Evolutionary conservation across 2,797 vertebrate species (phyloP).

Genomic region (Leucoraja ocellata): DNA sequence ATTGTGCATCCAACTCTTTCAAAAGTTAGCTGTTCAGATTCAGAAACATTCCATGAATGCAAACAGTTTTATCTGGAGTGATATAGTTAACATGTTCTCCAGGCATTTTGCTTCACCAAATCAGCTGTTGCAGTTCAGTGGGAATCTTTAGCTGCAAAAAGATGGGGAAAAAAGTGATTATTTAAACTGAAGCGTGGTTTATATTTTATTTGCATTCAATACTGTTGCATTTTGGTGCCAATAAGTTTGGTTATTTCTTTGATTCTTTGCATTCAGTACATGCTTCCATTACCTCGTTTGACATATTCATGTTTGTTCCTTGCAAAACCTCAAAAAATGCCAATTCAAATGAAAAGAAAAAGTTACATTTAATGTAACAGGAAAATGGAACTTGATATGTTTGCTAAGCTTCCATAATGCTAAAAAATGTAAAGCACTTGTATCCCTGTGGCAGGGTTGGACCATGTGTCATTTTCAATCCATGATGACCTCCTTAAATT

Average conservation of each 20-base stretch:
- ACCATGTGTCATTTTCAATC: neutral
- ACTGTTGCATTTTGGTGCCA: neutral
- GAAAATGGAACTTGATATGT: conserved; percentile 23
- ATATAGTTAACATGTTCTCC: neutral
- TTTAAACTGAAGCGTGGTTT: neutral
- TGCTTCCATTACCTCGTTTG: neutral
- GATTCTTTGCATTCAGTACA: neutral
- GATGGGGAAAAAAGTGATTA: neutral
- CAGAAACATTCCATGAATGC: neutral
- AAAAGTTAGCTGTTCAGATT: neutral
- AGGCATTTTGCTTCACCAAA: neutral
- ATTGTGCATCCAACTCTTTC: neutral
- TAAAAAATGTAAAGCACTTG: neutral
- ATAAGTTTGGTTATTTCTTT: neutral
- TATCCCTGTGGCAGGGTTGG: neutral
- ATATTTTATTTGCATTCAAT: neutral
- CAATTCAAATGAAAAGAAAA: neutral
- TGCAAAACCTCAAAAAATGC: neutral
- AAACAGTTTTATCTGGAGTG: neutral
- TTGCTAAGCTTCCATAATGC: neutral
- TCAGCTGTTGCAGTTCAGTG: neutral
- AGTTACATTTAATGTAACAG: neutral
- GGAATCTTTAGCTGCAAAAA: neutral
- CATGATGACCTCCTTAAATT: neutral
- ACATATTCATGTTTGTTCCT: too few relatives aligned